These are phyloP conservation scores for Heterotilapia buettikoferi DNA, from an alignment of 2,113 vertebrate species.

Conservation along the genomic window DNA sequence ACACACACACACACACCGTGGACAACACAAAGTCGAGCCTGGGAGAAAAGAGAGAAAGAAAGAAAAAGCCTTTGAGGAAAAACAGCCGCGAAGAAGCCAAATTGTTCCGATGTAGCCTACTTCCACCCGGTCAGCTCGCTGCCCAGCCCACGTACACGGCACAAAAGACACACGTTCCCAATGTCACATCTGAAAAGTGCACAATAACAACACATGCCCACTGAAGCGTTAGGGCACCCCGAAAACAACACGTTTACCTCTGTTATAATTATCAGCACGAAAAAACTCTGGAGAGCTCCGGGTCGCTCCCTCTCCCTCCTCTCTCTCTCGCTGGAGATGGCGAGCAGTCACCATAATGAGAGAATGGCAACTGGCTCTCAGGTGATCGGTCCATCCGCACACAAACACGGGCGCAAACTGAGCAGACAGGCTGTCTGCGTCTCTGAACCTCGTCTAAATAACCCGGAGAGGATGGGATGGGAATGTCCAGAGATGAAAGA, in stretches of 20 bases:
- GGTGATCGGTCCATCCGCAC: slow-evolving; percentile 42
- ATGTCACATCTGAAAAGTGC: slow-evolving; percentile 33
- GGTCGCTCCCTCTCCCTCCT: neutral
- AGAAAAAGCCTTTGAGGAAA: neutral
- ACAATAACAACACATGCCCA: slow-evolving; percentile 4
- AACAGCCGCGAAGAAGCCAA: slow-evolving; percentile 1
- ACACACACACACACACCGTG: neutral
- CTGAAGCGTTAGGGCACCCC: neutral
- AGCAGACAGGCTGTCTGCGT: neutral
- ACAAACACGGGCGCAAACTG: neutral
- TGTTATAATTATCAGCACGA: slow-evolving; percentile 8
- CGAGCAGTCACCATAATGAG: slow-evolving; percentile 39
- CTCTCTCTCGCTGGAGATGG: slow-evolving; percentile 30
- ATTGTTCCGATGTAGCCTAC: slow-evolving; percentile 4
- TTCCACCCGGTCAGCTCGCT: slow-evolving; percentile 42
- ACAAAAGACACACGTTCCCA: slow-evolving; percentile 49
- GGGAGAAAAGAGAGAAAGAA: neutral
- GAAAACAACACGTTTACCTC: slow-evolving; percentile 1
- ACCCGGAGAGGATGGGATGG: neutral
- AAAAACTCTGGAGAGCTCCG: slow-evolving; percentile 58
- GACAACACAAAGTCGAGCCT: slow-evolving; percentile 36
- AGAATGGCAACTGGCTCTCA: slow-evolving; percentile 42
- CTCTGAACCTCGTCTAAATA: neutral
- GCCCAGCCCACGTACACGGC: slow-evolving; percentile 31
- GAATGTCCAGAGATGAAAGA: neutral